Conservation (phyloP, 2,113 vertebrate species). For the Cebidichthys violaceus region DNA sequence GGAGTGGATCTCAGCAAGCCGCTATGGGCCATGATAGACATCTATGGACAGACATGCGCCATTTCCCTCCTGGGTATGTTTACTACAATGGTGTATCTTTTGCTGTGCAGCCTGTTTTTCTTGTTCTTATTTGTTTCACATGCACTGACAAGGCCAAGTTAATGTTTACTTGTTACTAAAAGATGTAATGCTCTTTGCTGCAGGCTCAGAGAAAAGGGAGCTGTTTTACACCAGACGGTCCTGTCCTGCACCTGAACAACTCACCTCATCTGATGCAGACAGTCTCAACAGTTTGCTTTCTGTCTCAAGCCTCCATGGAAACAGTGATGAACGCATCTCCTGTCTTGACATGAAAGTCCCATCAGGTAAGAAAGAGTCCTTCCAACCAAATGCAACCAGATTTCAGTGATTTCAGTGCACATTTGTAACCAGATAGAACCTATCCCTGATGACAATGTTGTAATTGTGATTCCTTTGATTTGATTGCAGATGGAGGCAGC, state of each 20-base stretch:
- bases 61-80: conserved; percentile 84
- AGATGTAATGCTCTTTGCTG: not conserved
- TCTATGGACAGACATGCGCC: conserved; percentile 87
- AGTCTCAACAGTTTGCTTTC: too few relatives aligned
- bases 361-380: conserved; percentile 37
- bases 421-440: not conserved
- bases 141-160: too few relatives aligned
- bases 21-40: conserved; percentile 89
- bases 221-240: conserved; percentile 51
- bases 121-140: not conserved
- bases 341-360: not conserved
- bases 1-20: conserved; percentile 68
- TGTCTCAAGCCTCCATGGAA: not conserved
- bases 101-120: not conserved
- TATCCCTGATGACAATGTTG: not conserved
- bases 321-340: not conserved
- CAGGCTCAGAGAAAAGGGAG: conserved; percentile 75
- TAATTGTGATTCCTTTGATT: conserved; percentile 22
- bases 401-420: not conserved
- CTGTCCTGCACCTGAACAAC: conserved; percentile 57
- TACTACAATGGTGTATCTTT: not conserved
- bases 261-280: not conserved
- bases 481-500: conserved; percentile 10
- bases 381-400: not conserved
- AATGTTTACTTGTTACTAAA: not conserved